phyloP scores from a whole-genome alignment of 2,797 vertebrate species.

The Furcifer pardalis region DNA sequence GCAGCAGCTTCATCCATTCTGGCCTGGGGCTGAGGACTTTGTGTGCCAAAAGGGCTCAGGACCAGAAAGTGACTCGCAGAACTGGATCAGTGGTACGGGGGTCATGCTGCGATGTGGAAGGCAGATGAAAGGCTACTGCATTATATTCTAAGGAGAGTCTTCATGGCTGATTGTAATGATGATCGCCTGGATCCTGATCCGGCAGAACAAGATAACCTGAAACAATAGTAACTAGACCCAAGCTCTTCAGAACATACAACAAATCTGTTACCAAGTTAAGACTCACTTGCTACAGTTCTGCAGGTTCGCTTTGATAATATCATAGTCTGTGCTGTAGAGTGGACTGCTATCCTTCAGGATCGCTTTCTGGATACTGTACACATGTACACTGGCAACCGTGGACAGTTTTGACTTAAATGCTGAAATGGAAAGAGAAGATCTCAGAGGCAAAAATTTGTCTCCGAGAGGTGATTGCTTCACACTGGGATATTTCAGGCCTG shows the following conservation, averaged over 20 bases:
- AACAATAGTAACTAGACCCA: background rate
- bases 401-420: conserved; percentile 89
- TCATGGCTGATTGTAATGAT: no score
- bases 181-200: no score
- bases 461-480: background rate
- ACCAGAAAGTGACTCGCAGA: no score
- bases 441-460: conserved; percentile 42
- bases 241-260: rapidly evolving
- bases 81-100: no score
- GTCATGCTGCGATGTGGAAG: no score
- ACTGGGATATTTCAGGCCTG: background rate
- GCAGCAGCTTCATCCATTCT: no score
- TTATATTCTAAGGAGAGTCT: no score
- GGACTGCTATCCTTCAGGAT: conserved; percentile 91
- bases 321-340: conserved; percentile 93
- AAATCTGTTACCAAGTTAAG: background rate
- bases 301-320: conserved; percentile 90
- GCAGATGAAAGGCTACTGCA: no score
- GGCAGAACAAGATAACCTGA: no score
- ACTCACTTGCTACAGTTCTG: conserved; percentile 90
- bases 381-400: conserved; percentile 85
- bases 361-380: conserved; percentile 97
- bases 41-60: no score
- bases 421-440: conserved; percentile 62
- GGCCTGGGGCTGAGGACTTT: no score